Base-by-base conservation (phyloP, 2,113 vertebrate genomes). In the Nicator chloris region DNA sequence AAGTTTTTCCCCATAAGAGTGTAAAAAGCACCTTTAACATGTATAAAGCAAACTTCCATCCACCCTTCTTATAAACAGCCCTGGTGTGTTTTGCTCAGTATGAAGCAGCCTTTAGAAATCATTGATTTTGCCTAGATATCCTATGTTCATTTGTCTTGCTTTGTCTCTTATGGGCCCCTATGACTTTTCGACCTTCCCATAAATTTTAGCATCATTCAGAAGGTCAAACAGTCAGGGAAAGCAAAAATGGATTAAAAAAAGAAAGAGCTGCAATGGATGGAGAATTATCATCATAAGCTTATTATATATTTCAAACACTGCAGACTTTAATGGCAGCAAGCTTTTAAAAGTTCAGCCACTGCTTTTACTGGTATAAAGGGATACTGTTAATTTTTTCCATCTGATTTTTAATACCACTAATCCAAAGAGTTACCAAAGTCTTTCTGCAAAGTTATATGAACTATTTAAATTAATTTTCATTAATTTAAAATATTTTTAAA, bases 161-260 rank as follows among this genome's bases (percentile, higher is more conserved):
- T 86, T 75, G 47, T 47, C 82, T 59, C 60, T 15, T 12, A 26
- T 86, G 85, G 82, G 87, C 75, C 87, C 35, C 81, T 81, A 24
- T 90, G 91, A 78, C 75, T 82, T 87, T 86, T 73, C 93, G 90
- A 98, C 68, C 85, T 61, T 76, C 28, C 64, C 90, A 56, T 89
- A 96, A 96, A 88, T 94, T 86, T 54, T 75, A 91, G 37, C 83
- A 82, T 91, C 69, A 63, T 88, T 95, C 39, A n/a, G 83, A 94
- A 96, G 61, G 88, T 84, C 86, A 96, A 95, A 96, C 35, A 93
- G 69, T 80, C 92, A 94, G 35, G 26, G 64, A 89, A 95, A 94
- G 69, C 35, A 82, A 93, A 69, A 95, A 94, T 56, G 75, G 39
- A 95, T 82, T 86, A 45, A 89, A 77, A 94, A 92, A 44, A 47